phyloP scores from a whole-genome alignment of 2,797 vertebrate genomes.

The Gymnopithys bicolor region DNA sequence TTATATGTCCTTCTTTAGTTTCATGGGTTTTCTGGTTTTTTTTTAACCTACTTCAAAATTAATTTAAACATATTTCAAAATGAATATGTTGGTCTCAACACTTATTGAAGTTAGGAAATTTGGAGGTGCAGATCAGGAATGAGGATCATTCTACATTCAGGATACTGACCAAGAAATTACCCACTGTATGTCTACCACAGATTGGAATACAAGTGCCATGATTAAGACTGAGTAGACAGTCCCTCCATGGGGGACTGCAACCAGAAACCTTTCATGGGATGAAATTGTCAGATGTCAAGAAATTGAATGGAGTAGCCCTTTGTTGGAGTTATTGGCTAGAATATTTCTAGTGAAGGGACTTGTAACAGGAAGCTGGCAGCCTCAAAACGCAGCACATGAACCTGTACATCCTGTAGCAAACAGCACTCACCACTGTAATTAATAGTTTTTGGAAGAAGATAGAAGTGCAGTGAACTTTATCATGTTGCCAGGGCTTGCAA shows the following conservation, averaged over 20 bases:
- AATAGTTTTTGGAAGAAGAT: constrained; percentile 16
- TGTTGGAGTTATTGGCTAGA: neutral
- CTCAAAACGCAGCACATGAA: neutral
- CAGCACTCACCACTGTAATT: neutral
- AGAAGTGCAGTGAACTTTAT: constrained; percentile 25
- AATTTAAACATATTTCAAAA: neutral
- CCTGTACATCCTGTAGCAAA: neutral
- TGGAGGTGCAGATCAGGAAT: neutral
- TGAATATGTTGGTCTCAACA: neutral
- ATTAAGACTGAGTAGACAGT: neutral
- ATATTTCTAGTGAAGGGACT: neutral
- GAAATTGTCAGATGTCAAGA: neutral
- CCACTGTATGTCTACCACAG: neutral
- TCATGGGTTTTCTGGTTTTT: neutral
- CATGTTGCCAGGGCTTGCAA: neutral
- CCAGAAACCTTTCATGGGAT: neutral
- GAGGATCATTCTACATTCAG: neutral
- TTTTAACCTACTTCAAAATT: neutral
- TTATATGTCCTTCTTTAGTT: neutral
- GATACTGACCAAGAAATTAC: neutral
- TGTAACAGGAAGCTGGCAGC: neutral
- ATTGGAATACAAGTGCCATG: neutral
- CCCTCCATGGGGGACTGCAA: neutral
- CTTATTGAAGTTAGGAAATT: neutral
- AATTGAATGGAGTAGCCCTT: neutral